These are phyloP conservation scores for Ridgeia piscesae DNA, from an alignment of 1,140 invertebrate species.

Conservation along the genomic window DNA sequence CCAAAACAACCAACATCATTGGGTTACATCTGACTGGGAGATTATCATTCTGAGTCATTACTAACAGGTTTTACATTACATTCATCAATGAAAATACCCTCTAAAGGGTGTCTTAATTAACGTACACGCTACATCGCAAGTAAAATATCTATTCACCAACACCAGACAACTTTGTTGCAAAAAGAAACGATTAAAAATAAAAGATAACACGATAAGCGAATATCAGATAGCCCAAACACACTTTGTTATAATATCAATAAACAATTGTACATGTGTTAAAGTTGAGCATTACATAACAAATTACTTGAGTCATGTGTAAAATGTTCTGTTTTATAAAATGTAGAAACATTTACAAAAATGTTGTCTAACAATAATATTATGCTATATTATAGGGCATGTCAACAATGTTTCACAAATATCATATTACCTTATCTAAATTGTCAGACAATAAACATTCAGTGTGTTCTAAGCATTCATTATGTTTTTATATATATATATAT, in stretches of 20 bases:
- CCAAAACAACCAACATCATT: background rate
- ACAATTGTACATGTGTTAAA: background rate
- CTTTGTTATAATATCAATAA: background rate
- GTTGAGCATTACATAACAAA: conserved; percentile 6
- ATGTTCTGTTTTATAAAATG: background rate
- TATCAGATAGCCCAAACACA: background rate
- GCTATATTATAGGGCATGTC: background rate
- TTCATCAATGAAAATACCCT: background rate
- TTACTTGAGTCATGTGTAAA: background rate
- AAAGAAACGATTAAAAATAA: background rate
- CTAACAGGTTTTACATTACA: background rate
- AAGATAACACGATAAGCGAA: background rate
- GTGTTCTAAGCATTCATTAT: background rate
- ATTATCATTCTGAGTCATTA: background rate
- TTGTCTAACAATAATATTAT: background rate
- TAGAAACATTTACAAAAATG: conserved; percentile 6
- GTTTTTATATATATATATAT: background rate
- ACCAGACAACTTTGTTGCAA: background rate
- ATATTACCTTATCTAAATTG: conserved; percentile 15
- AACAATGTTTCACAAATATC: conserved; percentile 2
- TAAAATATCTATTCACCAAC: background rate
- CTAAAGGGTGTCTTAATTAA: background rate
- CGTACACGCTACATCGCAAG: background rate
- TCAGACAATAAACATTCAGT: background rate
- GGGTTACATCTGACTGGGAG: background rate